These are phyloP conservation scores for Ditylenchus weischeri DNA, from an alignment of 2,888 invertebrate species.

Conservation along the genomic window DNA sequence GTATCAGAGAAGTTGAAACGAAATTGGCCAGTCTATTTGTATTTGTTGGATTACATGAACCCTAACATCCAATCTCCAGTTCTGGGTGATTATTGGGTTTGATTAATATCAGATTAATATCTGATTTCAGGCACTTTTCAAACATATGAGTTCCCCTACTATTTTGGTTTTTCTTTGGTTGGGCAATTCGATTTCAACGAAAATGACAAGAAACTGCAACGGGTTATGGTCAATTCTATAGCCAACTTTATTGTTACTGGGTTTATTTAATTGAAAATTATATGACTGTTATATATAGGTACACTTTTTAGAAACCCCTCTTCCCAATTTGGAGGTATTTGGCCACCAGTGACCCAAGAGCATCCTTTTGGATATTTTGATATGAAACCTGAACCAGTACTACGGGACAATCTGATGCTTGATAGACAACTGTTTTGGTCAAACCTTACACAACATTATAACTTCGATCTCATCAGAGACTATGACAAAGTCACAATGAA, in stretches of 20 bases:
- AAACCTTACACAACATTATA: not conserved
- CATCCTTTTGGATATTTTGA: constrained; percentile 30
- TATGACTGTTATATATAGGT: not conserved
- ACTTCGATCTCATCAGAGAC: not conserved
- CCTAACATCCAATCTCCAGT: constrained; percentile 23
- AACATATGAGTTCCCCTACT: constrained; percentile 29
- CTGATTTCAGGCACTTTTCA: constrained; percentile 23
- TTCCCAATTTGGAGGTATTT: constrained; percentile 10
- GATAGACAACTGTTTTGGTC: constrained; percentile 17
- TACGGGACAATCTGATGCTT: constrained; percentile 31
- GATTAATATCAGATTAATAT: not conserved
- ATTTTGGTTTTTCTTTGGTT: constrained; percentile 25
- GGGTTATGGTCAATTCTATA: constrained; percentile 19
- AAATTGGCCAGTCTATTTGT: constrained; percentile 27
- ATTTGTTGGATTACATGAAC: constrained; percentile 26
- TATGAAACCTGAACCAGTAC: constrained; percentile 29
- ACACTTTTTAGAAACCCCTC: constrained; percentile 26
- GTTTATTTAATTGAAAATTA: constrained; percentile 10
- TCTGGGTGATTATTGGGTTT: constrained; percentile 18
- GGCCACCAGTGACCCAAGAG: constrained; percentile 28
- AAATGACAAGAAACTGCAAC: constrained; percentile 26
- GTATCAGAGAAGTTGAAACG: constrained; percentile 26
- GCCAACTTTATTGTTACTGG: constrained; percentile 27
- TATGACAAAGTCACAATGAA: not conserved
- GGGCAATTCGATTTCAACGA: constrained; percentile 27